A percentile compares a stretch with the other conserved stretches of the same genome.
These are phyloP conservation scores for Hipposideros armiger DNA, from an alignment of 2,113 vertebrate genomes.

Conservation along the genomic window DNA sequence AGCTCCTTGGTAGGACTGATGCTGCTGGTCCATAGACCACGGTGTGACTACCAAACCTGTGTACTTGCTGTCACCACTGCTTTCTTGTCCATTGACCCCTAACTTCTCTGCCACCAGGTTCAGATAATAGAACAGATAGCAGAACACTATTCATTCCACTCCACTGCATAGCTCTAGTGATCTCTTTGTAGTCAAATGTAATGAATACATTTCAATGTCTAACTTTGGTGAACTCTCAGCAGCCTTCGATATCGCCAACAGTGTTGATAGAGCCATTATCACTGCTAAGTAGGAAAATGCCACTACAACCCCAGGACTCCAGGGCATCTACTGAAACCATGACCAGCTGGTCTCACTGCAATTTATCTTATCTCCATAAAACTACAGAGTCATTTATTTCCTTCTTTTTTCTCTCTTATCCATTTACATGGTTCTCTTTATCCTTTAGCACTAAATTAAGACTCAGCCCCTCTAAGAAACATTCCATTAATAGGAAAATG, in stretches of 20 bases:
- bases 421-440: not conserved
- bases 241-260: not conserved
- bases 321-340: not conserved
- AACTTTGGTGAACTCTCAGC: not conserved
- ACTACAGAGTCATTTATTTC: not conserved
- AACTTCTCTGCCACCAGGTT: not conserved
- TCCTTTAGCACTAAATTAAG: not conserved
- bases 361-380: not conserved
- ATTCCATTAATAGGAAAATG: not conserved
- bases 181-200: not conserved
- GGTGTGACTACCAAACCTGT: not conserved
- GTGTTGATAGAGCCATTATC: not conserved
- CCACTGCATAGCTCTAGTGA: not conserved
- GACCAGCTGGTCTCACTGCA: not conserved
- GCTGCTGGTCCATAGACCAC: not conserved
- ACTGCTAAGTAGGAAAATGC: not conserved
- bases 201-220: not conserved
- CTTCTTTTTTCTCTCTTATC: not conserved
- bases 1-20: not conserved
- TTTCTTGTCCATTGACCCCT: not conserved
- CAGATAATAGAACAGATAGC: not conserved
- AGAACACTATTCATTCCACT: not conserved
- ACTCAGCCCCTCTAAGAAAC: not conserved
- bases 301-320: not conserved
- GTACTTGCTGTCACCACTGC: fast-evolving